Evolutionary conservation across 2,113 vertebrate genomes (phyloP), one percentile per base, ranked within the genome.

Genomic region (Neogale vison): DNA sequence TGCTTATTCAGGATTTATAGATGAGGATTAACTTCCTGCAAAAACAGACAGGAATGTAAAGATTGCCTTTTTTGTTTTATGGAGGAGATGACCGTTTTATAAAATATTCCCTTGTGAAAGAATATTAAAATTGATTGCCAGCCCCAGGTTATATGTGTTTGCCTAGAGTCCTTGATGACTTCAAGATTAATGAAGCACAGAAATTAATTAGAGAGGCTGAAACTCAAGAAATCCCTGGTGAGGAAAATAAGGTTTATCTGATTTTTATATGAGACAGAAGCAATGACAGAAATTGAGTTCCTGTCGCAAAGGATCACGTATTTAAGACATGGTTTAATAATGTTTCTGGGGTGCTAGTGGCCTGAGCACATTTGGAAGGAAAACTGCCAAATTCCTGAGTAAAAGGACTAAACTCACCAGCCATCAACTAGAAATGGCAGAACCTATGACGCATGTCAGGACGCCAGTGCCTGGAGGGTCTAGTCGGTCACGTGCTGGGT

Each of bases 201-300:
- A 97, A 98, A 98, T 98, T 98, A 98, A 98, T 97, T 97, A 77
- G 91, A 98, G 91, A 96, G 77, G 80, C 82, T 92, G 96, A 94
- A 97, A 97, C 26, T 76, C 47, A 89, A 97, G 92, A 97, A 97
- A 94, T 86, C 92, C 52, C 89, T 96, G 17, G 57, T 71, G 97
- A 76, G 65, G 95, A 96, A 88, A 97, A 94, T 93, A 97, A 97
- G 65, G 57, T 65, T 98, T 95, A 98, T 98, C 93, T 77, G 97
- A 23, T 74, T 97, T 96, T 94, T 93, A 39, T 7, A 9, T 3
- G 80, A 80, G 39, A 42, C 81, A 82, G 83, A 86, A 94, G 84
- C 63, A 71, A 42, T 82, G 39, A 13, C 80, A 96, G 83, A 95
- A 88, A 65, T 31, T n/a, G 88, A 93, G 36, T 83, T 61, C 69